Conservation (phyloP, 2,888 invertebrate species). For the Drosophila incognita region DNA sequence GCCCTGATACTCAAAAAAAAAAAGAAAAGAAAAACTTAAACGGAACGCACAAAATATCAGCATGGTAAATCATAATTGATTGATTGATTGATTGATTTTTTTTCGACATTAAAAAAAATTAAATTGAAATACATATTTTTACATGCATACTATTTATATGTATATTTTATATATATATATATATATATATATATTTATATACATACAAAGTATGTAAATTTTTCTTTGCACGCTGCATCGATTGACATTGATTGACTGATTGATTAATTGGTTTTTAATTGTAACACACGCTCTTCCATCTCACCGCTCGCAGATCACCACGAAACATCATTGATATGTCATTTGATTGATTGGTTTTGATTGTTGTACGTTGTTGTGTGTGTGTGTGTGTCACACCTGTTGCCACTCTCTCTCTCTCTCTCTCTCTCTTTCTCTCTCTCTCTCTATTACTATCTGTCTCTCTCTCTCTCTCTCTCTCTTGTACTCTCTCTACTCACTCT, state of each 20-base stretch:
- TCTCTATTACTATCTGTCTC: conserved; percentile 16
- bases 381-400: conserved; percentile 26
- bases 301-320: conserved; percentile 40
- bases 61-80: conserved; percentile 75
- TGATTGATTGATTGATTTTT: conserved; percentile 54
- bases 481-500: conserved; percentile 6
- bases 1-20: conserved; percentile 13
- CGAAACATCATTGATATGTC: conserved; percentile 44
- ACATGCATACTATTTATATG: conserved; percentile 15
- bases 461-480: conserved; percentile 24
- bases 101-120: conserved; percentile 31
- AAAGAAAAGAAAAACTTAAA: background rate
- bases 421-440: conserved; percentile 13
- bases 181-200: conserved; percentile 18
- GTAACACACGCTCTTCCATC: conserved; percentile 48
- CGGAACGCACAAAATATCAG: conserved; percentile 65
- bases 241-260: conserved; percentile 50
- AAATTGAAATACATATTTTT: conserved; percentile 23
- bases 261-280: conserved; percentile 44
- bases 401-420: conserved; percentile 25
- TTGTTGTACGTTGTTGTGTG: conserved; percentile 49
- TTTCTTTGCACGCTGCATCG: conserved; percentile 56
- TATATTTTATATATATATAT: conserved; percentile 3
- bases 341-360: conserved; percentile 63
- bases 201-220: conserved; percentile 12